A percentile compares a stretch with the other conserved stretches of the same genome.
These are phyloP conservation scores for Drepana arcuata DNA, from an alignment of 1,140 invertebrate species.

Conservation along the genomic window DNA sequence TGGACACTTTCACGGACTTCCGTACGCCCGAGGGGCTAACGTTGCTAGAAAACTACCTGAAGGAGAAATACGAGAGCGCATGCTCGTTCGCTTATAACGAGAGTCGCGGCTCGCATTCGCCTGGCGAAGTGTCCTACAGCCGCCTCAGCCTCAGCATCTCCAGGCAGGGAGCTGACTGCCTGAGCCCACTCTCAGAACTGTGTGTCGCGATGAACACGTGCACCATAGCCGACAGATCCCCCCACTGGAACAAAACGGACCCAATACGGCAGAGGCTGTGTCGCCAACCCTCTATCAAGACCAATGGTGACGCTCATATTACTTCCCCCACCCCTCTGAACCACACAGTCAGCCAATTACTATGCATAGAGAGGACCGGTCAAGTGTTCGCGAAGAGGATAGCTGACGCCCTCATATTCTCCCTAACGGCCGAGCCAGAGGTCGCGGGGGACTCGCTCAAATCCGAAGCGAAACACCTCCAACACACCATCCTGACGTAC, in stretches of 20 bases:
- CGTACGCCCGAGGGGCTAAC: constrained; percentile 78
- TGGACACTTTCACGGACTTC: constrained; percentile 85
- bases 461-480: constrained; percentile 76
- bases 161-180: constrained; percentile 20
- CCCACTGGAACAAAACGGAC: constrained; percentile 43
- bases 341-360: constrained; percentile 67
- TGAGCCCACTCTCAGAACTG: constrained; percentile 73
- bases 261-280: constrained; percentile 48
- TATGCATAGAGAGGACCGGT: constrained; percentile 77
- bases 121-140: constrained; percentile 36
- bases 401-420: constrained; percentile 61
- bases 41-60: constrained; percentile 83
- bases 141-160: constrained; percentile 36
- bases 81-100: constrained; percentile 53
- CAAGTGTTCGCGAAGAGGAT: constrained; percentile 79
- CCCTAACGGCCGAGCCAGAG: constrained; percentile 50
- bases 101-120: constrained; percentile 30
- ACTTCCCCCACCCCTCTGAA: too few species aligned
- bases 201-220: constrained; percentile 72
- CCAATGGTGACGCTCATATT: constrained; percentile 37
- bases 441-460: constrained; percentile 67
- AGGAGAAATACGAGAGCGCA: constrained; percentile 58
- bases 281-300: constrained; percentile 36
- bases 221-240: constrained; percentile 43
- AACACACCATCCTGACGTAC: constrained; percentile 77